Evolutionary conservation across 2,113 vertebrate genomes (phyloP), one percentile per base, ranked within the genome.

Genomic region (Rousettus leschenaultii): DNA sequence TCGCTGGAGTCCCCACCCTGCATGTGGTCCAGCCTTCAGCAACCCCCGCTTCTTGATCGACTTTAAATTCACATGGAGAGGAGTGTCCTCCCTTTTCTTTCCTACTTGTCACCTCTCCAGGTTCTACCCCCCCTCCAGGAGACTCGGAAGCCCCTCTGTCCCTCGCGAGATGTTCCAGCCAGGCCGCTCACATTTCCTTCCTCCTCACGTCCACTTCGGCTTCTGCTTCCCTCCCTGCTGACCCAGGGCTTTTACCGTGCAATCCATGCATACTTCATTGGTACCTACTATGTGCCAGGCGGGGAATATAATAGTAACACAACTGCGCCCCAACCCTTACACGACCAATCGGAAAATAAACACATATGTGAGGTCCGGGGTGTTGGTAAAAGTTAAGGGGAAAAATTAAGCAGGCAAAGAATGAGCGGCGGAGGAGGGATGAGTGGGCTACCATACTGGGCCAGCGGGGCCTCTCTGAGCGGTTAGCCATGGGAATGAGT

Each of bases 111-210:
- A 24, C 57, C 28, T 74, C 63, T 77, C 55, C 38, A 13, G 38
- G 55, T 63, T 55, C 78, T 33, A 10, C 3, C 6, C 16, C 28
- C 9, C 33, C 65, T n/a, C n/a, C 22, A 2, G 70, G 11, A n/a
- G 18, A 30, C 7, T 40, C 18, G 6, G 16, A 51, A 82, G 24
- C 11, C 45, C 35, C 59, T 3, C 65, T 1, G 3, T 16, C 30
- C 45, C 43, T n/a, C 43, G 26, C 0, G 0, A 63, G 48, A 26
- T n/a, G 12, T 4, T 35, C 57, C 33, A 51, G 19, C 38, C 22
- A 14, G 14, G 5, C 2, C 6, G 0, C 18, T 1, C 28, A 21
- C 74, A 21, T 14, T 22, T 40, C 61, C 30, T 89, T 21, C 15
- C 21, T 61, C 65, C 26, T 26, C 22, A 26, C 5, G 35, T 11